Percentiles rank a stretch among this genome's conserved stretches.
phyloP scores from a whole-genome alignment of 2,797 vertebrate genomes.

The Yasuhikotakia modesta region DNA sequence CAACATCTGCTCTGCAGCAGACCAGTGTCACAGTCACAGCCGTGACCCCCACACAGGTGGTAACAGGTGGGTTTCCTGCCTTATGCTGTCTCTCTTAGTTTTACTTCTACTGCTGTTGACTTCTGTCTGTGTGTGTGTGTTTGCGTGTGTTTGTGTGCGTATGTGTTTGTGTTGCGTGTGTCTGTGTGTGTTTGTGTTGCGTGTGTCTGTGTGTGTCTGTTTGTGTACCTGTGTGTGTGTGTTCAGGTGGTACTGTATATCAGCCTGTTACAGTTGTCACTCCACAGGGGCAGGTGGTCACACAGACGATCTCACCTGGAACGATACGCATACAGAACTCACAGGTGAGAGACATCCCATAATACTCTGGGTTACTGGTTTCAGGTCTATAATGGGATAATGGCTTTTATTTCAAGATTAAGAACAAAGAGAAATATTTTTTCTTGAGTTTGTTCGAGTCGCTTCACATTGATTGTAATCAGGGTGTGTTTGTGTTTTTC shows the following conservation, averaged over 20 bases:
- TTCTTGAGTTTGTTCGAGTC: neutral
- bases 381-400: neutral
- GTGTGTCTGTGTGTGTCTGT: conserved; percentile 33
- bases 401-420: neutral
- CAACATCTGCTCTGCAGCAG: conserved; percentile 85
- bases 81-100: neutral
- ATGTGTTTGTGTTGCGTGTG: conserved; percentile 30
- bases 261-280: conserved; percentile 88
- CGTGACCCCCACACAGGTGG: conserved; percentile 69
- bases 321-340: conserved; percentile 88
- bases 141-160: conserved; percentile 29
- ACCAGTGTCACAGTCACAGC: conserved; percentile 86
- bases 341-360: conserved; percentile 74
- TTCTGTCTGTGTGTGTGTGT: conserved; percentile 19
- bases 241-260: conserved; percentile 82
- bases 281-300: conserved; percentile 86
- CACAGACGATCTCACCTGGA: conserved; percentile 82
- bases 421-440: conserved; percentile 8
- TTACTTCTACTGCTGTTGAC: neutral
- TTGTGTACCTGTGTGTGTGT: conserved; percentile 25
- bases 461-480: neutral
- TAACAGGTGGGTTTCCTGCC: conserved; percentile 73
- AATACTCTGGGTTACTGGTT: neutral
- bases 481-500: neutral
- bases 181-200: conserved; percentile 20